phyloP scores from a whole-genome alignment of 2,113 vertebrate species.

The Pedetes capensis region DNA sequence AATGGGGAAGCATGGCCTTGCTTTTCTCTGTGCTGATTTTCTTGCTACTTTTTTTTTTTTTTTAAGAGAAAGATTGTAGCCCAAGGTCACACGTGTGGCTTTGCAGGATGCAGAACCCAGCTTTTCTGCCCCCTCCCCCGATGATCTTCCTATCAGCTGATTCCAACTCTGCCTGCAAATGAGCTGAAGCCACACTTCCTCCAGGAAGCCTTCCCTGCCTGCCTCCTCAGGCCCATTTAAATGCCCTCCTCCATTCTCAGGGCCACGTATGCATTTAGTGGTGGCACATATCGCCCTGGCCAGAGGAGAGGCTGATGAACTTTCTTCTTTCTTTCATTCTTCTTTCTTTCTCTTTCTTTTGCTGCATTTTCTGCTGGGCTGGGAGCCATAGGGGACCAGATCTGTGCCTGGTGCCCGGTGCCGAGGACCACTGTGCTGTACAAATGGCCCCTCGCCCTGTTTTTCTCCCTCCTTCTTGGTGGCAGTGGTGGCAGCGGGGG shows the following conservation, averaged over 20 bases:
- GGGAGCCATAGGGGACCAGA: not conserved
- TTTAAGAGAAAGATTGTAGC: not conserved
- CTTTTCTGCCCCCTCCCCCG: not conserved
- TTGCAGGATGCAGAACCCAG: not conserved
- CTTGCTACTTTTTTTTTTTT: not conserved
- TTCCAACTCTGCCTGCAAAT: not conserved
- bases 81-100: not conserved
- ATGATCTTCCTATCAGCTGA: not conserved
- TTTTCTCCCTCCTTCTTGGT: not conserved
- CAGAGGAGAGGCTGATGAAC: not conserved
- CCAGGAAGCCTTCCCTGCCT: not conserved
- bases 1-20: not conserved
- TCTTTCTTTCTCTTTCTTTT: no score
- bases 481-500: rapidly evolving
- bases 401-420: rapidly evolving
- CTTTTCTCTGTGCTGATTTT: not conserved
- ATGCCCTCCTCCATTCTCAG: not conserved
- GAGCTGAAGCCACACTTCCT: not conserved
- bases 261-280: not conserved
- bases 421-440: rapidly evolving
- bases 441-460: not conserved
- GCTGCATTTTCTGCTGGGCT: not conserved
- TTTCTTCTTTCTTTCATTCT: no score
- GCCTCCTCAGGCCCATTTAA: not conserved
- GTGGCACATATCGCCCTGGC: not conserved